Base-by-base conservation (phyloP, 2,888 invertebrate species). In the Meliscaeva auricollis region DNA sequence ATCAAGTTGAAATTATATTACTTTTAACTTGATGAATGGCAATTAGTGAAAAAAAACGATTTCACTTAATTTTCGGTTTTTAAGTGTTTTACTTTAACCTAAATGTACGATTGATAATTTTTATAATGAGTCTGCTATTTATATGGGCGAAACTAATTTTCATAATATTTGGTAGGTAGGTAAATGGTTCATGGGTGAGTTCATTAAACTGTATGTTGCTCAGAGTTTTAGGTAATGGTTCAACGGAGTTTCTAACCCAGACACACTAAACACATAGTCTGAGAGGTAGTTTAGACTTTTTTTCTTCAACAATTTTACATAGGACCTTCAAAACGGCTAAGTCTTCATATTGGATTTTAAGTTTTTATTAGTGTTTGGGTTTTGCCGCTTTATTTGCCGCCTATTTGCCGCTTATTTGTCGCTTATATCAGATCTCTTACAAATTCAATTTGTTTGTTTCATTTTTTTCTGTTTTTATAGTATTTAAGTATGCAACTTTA, bases 141-240 rank as follows among this genome's bases (percentile, higher is more conserved):
- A 26, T 44, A 62, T 32, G 46, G 17, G 15, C 11, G 64, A 64
- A 13, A 76, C 9, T 22, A 11, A 32, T 68, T 48, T 54, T 48
- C 13, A 44, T 44, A 60, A 26, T 32, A 32, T 11, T 52, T 26
- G n/a, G n/a, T n/a, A n/a, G n/a, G n/a, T n/a, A n/a, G n/a, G n/a
- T n/a, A 26, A 26, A 41, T 13, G 56, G 26, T 15, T 22, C 35
- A 9, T 7, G 7, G 7, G 32, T 13, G 35, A 60, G 69, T 75
- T 75, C 68, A 46, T 69, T 80, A 68, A 75, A 68, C 80, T 54
- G 22, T 11, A 1, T 41, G 20, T 26, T 62, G 22, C 26, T 22
- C 11, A 26, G 26, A 26, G 26, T 26, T 26, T 26, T 26, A 4
- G 4, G 50, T 20, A 32, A 15, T 35, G 20, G 20, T 35, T 66